Evolutionary conservation across 2,797 vertebrate genomes (phyloP).

Genomic region (Melanotaenia maccullochi): DNA sequence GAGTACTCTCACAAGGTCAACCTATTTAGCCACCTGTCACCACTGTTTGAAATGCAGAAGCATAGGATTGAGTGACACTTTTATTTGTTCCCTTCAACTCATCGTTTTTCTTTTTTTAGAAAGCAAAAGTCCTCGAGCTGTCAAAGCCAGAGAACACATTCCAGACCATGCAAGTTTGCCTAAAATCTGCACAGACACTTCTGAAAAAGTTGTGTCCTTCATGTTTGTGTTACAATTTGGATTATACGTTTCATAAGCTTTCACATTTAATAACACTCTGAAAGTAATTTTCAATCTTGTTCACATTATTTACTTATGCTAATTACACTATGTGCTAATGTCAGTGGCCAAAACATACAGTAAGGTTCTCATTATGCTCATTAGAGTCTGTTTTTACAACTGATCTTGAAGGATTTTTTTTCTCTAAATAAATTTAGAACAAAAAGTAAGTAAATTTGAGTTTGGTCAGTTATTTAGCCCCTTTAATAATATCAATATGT

Average conservation of each 20-base stretch:
- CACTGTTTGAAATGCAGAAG: slow-evolving; percentile 23
- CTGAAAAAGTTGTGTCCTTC: not conserved
- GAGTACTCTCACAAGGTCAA: slow-evolving; percentile 15
- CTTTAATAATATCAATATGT: too few species aligned
- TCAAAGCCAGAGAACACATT: slow-evolving; percentile 24
- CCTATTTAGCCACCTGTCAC: slow-evolving; percentile 23
- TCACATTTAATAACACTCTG: not conserved
- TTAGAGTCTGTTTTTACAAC: not conserved
- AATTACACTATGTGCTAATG: not conserved
- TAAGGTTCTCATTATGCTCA: not conserved
- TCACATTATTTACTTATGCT: not conserved
- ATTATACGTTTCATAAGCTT: not conserved
- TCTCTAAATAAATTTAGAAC: not conserved
- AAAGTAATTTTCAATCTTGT: not conserved
- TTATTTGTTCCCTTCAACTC: slow-evolving; percentile 12
- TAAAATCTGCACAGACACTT: not conserved
- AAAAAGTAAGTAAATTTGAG: not conserved
- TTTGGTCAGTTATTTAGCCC: too few species aligned
- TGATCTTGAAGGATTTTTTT: not conserved
- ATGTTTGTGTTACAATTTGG: not conserved
- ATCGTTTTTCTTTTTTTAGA: slow-evolving; percentile 13
- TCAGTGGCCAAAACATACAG: not conserved
- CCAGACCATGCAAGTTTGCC: slow-evolving; percentile 12
- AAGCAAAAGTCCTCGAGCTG: slow-evolving; percentile 25
- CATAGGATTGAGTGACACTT: slow-evolving; percentile 12